A percentile compares a stretch with the other conserved stretches of the same genome.
These are phyloP conservation scores for Ophion obscuratus DNA, from an alignment of 2,888 invertebrate genomes.

Conservation along the genomic window DNA sequence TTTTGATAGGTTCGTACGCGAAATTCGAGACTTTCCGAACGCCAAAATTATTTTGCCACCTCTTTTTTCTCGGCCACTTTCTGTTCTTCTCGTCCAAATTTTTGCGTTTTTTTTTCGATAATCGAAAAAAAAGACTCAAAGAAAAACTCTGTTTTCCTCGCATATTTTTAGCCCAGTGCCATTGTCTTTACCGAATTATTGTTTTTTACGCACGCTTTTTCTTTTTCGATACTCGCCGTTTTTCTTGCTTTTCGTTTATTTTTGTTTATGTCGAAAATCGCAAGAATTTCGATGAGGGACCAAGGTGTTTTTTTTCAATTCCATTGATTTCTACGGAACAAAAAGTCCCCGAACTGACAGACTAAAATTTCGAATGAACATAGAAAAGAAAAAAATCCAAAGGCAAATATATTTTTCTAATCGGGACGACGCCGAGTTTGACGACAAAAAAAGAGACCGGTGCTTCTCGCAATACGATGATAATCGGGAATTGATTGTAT, in stretches of 20 bases:
- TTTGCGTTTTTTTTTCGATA: not conserved
- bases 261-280: not conserved
- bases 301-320: not conserved
- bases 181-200: not conserved
- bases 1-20: not conserved
- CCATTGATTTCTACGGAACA: not conserved
- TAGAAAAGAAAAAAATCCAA: not conserved
- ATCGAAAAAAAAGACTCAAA: not conserved
- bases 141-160: not conserved
- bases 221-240: not conserved
- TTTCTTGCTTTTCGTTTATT: not conserved
- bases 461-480: slow-evolving; percentile 5
- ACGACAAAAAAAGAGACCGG: not conserved
- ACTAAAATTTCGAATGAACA: not conserved
- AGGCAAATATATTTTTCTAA: not conserved
- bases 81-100: not conserved
- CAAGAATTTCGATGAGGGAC: not conserved
- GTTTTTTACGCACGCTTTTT: not conserved
- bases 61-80: no score
- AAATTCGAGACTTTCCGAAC: not conserved
- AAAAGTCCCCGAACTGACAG: not conserved
- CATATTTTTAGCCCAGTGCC: not conserved
- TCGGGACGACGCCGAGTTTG: not conserved
- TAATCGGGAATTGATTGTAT: not conserved
- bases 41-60: no score